Percentiles rank a stretch among this genome's conserved stretches.
Evolutionary conservation across 2,797 vertebrate genomes (phyloP).

Genomic region (Pseudochirops corinnae): DNA sequence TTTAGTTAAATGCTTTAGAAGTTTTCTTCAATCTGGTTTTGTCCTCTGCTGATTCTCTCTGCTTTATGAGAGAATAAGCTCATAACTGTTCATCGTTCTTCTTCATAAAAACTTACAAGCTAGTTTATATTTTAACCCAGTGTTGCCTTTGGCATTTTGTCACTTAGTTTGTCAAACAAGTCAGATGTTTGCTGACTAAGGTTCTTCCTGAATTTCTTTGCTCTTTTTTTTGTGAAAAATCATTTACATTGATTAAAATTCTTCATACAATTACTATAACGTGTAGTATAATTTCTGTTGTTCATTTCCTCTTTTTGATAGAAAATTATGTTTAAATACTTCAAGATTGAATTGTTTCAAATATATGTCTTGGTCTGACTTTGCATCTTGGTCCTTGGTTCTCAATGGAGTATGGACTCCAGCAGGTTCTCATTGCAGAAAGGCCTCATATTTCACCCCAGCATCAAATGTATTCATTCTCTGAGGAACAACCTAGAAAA

Average conservation of each 20-base stretch:
- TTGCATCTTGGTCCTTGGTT: background rate
- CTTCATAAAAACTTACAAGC: background rate
- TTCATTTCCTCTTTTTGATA: background rate
- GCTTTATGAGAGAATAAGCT: background rate
- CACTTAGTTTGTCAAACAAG: background rate
- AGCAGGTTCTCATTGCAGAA: background rate
- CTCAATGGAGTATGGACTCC: background rate
- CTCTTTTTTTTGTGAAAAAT: background rate
- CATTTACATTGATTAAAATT: background rate
- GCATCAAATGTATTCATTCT: background rate
- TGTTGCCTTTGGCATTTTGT: background rate
- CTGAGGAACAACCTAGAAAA: background rate
- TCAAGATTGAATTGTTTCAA: background rate
- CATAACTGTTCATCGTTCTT: background rate
- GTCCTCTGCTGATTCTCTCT: background rate
- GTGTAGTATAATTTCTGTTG: background rate
- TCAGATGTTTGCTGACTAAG: background rate
- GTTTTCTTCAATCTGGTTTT: background rate
- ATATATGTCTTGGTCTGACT: background rate
- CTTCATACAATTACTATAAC: background rate
- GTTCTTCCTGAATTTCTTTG: background rate
- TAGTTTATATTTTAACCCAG: background rate
- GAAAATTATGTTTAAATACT: background rate
- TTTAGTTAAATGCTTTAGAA: background rate
- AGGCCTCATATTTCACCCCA: background rate